phyloP scores from a whole-genome alignment of 2,113 vertebrate genomes.

The Lichenostomus cassidix region DNA sequence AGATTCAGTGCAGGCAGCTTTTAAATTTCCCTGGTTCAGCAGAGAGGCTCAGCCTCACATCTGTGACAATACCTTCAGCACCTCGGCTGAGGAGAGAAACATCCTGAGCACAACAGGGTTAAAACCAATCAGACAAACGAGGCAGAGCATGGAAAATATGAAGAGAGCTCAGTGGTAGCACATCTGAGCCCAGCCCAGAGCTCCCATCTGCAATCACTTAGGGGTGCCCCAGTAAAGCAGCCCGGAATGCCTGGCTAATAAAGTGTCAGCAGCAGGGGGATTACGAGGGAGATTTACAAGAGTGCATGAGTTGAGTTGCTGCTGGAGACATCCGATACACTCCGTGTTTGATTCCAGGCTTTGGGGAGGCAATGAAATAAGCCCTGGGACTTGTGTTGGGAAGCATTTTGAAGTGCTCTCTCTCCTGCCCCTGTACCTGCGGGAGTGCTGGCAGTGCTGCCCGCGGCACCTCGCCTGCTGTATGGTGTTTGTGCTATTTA shows the following conservation, averaged over 20 bases:
- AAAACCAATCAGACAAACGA: constrained; percentile 55
- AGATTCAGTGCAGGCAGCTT: not conserved
- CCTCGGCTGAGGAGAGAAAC: not conserved
- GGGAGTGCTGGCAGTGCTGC: not conserved
- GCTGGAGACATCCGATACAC: constrained; percentile 67
- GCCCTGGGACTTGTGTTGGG: not conserved
- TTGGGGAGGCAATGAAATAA: constrained; percentile 56
- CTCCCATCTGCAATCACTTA: constrained; percentile 70
- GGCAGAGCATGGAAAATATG: constrained; percentile 66
- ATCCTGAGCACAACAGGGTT: constrained; percentile 58
- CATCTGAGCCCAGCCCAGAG: constrained; percentile 49
- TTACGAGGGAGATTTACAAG: constrained; percentile 74
- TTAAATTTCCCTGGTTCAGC: not conserved
- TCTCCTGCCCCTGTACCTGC: not conserved
- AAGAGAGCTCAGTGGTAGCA: constrained; percentile 68
- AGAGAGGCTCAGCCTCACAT: not conserved
- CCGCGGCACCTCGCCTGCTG: not conserved
- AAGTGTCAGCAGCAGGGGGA: constrained; percentile 72
- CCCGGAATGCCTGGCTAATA: constrained; percentile 73
- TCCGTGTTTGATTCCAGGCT: constrained; percentile 58
- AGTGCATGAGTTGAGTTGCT: constrained; percentile 67
- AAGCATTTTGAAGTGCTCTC: not conserved
- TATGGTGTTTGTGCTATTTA: not conserved
- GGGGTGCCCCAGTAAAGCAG: constrained; percentile 66
- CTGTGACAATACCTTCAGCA: not conserved